Evolutionary conservation across 2,797 vertebrate species (phyloP), one percentile per base, ranked within the genome.

Genomic region (Paguma larvata): DNA sequence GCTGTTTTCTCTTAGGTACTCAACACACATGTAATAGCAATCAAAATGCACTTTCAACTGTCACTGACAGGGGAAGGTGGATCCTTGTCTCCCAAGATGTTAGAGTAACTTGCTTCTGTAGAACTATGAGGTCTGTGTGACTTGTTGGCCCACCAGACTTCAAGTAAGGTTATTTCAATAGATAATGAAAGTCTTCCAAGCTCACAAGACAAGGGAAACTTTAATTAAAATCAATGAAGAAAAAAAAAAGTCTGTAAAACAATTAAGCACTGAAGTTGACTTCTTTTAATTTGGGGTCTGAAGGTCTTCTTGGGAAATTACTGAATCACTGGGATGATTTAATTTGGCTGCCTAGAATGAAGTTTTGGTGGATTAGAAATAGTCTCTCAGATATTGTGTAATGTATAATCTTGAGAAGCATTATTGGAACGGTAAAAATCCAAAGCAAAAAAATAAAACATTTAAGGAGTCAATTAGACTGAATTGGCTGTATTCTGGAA

Each of bases 151-250:
- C 87, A 63, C n/a, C 11, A 95, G 65, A 72, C 72, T 95, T 94
- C 70, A 97, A 94, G 79, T 95, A 68, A 93, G 95, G 30, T 87
- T 96, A 93, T 95, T 44, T 91, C 72, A 77, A 89, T 46, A 85
- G 65, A 48, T 91, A 98, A 82, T 93, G 75, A 93, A 97, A 96
- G 63, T 75, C 25, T 41, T 94, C 72, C 38, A 88, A 93, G 80
- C 70, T 95, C 88, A 78, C 95, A 95, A 34, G 30, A 67, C 59
- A 94, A 92, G 32, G 30, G 68, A 97, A 88, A 95, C 10, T n/a
- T 94, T 98, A 95, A 97, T 96, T 97, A 98, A 97, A 95, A 63
- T 96, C 92, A 96, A 23, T 95, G 93, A 95, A 85, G 87, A 97
- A 97, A 96, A 95, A 97, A 97, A 92, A 97, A 82, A 38, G 38